Evolutionary conservation across 2,113 vertebrate genomes (phyloP), one percentile per base, ranked within the genome.

Genomic region (Macrotus californicus): DNA sequence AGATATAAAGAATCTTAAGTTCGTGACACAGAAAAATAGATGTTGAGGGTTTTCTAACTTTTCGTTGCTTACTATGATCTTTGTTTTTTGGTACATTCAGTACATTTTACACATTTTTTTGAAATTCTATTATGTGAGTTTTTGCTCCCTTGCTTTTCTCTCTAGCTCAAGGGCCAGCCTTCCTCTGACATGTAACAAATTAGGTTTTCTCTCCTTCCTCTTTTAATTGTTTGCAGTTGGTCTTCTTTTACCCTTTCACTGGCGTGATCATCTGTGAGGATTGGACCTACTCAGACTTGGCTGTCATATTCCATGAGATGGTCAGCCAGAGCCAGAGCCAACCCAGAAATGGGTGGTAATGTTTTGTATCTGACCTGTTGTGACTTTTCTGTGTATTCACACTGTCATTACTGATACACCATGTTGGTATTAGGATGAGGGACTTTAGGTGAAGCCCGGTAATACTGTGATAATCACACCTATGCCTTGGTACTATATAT

Each of bases 131-230:
- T 67, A 11, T 43, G 50, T 89, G 15, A 43, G 34, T 59, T 96
- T 91, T 61, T 72, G 11, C 43, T 46, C 36, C 14, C 36, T 92
- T 43, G 36, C 13, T 72, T 83, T 24, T 54, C 22, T 61, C 22
- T 92, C 61, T 84, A 46, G 94, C 11, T 84, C 80, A 76, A 31
- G n/a, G 41, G 21, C 24, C 31, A 76, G 80, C 21, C 39, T 94
- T 84, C 50, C 67, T 89, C 29, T 87, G 66, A 84, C 6, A 36
- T 36, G 19, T 66, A 76, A 39, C 39, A 59, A 5, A 61, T 59
- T 43, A 80, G 82, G 9, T 61, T 95, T 94, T 95, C 36, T 93
- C 92, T 70, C 21, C 14, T 87, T 69, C 29, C 43, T 95, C 66
- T 85, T 77, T 43, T 66, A 76, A 54, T 82, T 3, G 1, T 94